Percentiles rank a stretch among this genome's conserved stretches.
phyloP scores from a whole-genome alignment of 2,113 vertebrate genomes.

The Chaetops frenatus region DNA sequence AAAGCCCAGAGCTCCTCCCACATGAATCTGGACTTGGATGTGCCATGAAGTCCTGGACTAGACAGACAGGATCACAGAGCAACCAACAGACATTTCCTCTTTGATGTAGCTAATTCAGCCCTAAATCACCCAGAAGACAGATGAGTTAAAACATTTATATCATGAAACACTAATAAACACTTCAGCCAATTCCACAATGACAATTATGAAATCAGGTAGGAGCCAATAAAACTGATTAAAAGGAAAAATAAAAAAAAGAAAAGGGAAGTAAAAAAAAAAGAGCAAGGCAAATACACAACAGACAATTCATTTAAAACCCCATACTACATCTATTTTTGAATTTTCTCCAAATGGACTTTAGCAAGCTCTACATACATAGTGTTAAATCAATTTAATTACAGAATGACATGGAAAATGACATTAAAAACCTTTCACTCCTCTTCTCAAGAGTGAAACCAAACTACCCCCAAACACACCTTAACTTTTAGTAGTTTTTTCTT shows the following conservation, averaged over 20 bases:
- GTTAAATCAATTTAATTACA: background rate
- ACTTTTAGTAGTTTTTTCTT: background rate
- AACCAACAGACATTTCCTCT: background rate
- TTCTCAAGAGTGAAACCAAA: background rate
- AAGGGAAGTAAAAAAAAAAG: background rate
- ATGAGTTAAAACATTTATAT: background rate
- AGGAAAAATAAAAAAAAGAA: background rate
- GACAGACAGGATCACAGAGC: background rate
- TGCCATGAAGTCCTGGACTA: background rate
- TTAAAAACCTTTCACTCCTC: background rate
- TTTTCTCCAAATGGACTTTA: background rate
- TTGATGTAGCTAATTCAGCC: background rate
- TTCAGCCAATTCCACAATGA: background rate
- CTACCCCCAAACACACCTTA: background rate
- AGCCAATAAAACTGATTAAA: background rate
- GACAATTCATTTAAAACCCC: background rate
- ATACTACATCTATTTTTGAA: background rate
- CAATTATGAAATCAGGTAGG: background rate
- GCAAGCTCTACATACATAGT: background rate
- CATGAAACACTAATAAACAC: background rate
- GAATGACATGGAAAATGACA: background rate
- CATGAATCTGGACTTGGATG: accelerated
- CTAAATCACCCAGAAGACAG: background rate
- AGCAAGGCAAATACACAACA: background rate
- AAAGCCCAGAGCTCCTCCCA: background rate